phyloP scores from a whole-genome alignment of 1,140 invertebrate species.

The Atta texana region DNA sequence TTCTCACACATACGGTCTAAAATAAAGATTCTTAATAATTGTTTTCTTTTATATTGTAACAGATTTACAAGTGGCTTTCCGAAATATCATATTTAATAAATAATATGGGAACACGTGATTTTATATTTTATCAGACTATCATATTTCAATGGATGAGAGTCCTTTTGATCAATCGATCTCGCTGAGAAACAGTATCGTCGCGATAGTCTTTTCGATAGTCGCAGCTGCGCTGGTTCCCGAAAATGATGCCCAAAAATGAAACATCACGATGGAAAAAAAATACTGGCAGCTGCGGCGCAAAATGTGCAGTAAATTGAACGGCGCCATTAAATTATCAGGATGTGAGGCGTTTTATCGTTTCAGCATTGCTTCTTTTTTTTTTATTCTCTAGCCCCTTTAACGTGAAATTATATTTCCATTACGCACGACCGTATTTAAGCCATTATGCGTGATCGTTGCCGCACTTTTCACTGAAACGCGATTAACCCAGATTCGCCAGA shows the following conservation, averaged over 20 bases:
- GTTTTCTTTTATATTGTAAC: background rate
- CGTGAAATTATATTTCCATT: slow-evolving; percentile 77
- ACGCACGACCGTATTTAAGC: slow-evolving; percentile 75
- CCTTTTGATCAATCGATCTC: slow-evolving; percentile 26
- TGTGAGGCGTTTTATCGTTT: slow-evolving; percentile 47
- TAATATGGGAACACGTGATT: background rate
- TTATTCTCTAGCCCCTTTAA: slow-evolving; percentile 61
- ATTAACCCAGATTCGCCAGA: slow-evolving; percentile 73
- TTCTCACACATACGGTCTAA: no score
- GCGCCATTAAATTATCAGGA: slow-evolving; percentile 75
- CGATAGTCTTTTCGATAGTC: slow-evolving; percentile 35
- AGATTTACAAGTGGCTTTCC: background rate
- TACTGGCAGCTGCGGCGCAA: slow-evolving; percentile 38
- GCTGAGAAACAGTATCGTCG: slow-evolving; percentile 29
- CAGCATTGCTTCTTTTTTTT: slow-evolving; percentile 27
- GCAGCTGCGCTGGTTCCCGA: slow-evolving; percentile 39
- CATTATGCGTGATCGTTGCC: slow-evolving; percentile 74
- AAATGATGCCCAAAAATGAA: slow-evolving; percentile 54
- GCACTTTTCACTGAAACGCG: slow-evolving; percentile 74
- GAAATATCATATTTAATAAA: background rate
- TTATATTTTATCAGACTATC: background rate
- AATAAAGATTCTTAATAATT: no score
- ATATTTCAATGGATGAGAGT: slow-evolving; percentile 3
- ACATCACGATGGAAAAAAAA: slow-evolving; percentile 51
- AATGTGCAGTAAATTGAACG: slow-evolving; percentile 74